Percentiles rank a stretch among this genome's conserved stretches.
Conservation (phyloP, 2,888 invertebrate species). For the Habroteleia sp. region DNA sequence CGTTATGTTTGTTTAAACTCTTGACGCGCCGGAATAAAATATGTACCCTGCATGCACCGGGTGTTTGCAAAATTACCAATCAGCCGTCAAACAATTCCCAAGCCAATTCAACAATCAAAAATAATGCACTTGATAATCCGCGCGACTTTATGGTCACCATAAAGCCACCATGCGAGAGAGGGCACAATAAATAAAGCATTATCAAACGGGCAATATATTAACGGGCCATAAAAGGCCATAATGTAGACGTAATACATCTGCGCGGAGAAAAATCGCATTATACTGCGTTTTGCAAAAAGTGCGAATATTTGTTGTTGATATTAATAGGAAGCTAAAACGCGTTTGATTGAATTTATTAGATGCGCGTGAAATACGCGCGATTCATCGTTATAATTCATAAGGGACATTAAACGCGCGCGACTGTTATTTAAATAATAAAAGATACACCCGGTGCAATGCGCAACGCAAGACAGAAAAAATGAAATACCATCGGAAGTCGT, state of each 20-base stretch:
- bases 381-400: slow-evolving; percentile 55
- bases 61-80: slow-evolving; percentile 22
- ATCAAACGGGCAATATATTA: slow-evolving; percentile 43
- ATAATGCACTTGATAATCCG: slow-evolving; percentile 8
- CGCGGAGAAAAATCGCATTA: slow-evolving; percentile 30
- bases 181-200: slow-evolving; percentile 24
- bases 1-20: slow-evolving; percentile 76
- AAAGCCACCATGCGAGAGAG: slow-evolving; percentile 10
- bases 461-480: slow-evolving; percentile 35
- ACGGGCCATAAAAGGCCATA: slow-evolving; percentile 37
- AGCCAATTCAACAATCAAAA: slow-evolving; percentile 4
- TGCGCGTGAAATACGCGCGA: slow-evolving; percentile 48
- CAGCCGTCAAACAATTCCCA: background rate
- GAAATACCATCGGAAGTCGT: slow-evolving; percentile 70
- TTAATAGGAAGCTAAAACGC: slow-evolving; percentile 44
- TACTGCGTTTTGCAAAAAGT: slow-evolving; percentile 30
- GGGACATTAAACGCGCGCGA: slow-evolving; percentile 43
- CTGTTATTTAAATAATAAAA: slow-evolving; percentile 51
- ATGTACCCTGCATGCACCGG: slow-evolving; percentile 32
- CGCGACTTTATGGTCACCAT: slow-evolving; percentile 12
- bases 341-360: slow-evolving; percentile 56
- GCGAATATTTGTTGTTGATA: slow-evolving; percentile 44
- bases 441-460: slow-evolving; percentile 53
- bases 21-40: slow-evolving; percentile 68
- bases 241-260: slow-evolving; percentile 50